Percentiles rank a stretch among this genome's conserved stretches.
phyloP scores from a whole-genome alignment of 2,888 invertebrate genomes.

The Hemithea aestivaria region DNA sequence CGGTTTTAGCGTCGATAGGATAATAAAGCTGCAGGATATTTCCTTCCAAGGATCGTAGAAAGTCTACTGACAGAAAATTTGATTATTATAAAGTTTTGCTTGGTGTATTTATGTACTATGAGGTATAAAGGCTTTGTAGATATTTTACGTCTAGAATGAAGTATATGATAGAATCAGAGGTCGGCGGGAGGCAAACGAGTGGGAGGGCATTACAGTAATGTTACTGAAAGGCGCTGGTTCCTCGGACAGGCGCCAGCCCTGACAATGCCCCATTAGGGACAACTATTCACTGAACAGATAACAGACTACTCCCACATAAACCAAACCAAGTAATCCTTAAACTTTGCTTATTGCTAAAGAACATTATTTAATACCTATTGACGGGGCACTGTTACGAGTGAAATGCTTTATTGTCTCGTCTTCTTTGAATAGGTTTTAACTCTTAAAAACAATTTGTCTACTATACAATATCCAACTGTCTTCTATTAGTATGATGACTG shows the following conservation, averaged over 20 bases:
- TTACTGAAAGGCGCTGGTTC: conserved; percentile 36
- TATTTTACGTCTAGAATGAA: conserved; percentile 14
- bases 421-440: too few species aligned
- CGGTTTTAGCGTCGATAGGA: conserved; percentile 24
- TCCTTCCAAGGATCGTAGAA: conserved; percentile 1
- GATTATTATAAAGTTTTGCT: too few species aligned
- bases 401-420: too few species aligned
- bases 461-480: too few species aligned
- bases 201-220: conserved; percentile 46
- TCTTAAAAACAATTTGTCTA: too few species aligned
- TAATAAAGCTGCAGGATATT: conserved; percentile 22
- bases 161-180: conserved; percentile 29
- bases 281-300: conserved; percentile 36
- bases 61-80: neutral
- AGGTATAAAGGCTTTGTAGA: conserved; percentile 8
- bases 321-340: conserved; percentile 13
- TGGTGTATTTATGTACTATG: neutral
- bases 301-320: conserved; percentile 20
- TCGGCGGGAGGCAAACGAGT: conserved; percentile 38
- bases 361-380: conserved; percentile 4
- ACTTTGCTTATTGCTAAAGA: conserved; percentile 3
- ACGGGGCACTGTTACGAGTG: neutral
- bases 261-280: conserved; percentile 50
- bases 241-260: conserved; percentile 37
- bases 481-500: too few species aligned